Percentiles rank a stretch among this genome's conserved stretches.
Conservation (phyloP, 2,797 vertebrate genomes). For the Champsocephalus gunnari region DNA sequence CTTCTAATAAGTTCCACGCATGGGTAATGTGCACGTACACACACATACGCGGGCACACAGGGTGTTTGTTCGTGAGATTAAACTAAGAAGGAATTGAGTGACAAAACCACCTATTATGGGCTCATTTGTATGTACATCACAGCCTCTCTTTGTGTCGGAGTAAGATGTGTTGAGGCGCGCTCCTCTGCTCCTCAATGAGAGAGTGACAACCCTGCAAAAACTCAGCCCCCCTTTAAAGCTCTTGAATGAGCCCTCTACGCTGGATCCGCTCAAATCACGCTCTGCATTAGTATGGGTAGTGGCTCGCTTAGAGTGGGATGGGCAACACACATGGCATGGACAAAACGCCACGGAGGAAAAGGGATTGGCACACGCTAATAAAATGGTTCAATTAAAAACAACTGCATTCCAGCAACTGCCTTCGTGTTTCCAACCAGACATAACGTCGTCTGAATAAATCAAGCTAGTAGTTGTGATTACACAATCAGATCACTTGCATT, state of each 20-base stretch:
- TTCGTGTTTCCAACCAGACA: neutral
- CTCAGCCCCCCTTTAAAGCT: slow-evolving; percentile 26
- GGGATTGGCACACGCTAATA: slow-evolving; percentile 28
- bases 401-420: slow-evolving; percentile 22
- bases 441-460: slow-evolving; percentile 32
- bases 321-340: slow-evolving; percentile 36
- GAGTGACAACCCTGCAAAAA: slow-evolving; percentile 58
- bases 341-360: slow-evolving; percentile 13
- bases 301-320: slow-evolving; percentile 22
- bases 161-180: slow-evolving; percentile 74
- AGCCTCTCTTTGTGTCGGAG: slow-evolving; percentile 69
- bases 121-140: slow-evolving; percentile 85
- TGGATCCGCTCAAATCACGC: slow-evolving; percentile 48
- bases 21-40: slow-evolving; percentile 28
- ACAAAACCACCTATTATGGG: slow-evolving; percentile 78
- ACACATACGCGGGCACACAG: slow-evolving; percentile 36
- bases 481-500: slow-evolving; percentile 32
- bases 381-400: slow-evolving; percentile 58
- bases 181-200: slow-evolving; percentile 64
- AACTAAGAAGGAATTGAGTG: slow-evolving; percentile 68
- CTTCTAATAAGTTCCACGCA: slow-evolving; percentile 14
- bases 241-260: slow-evolving; percentile 57
- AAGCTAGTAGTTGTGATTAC: slow-evolving; percentile 14
- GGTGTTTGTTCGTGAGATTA: slow-evolving; percentile 73
- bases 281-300: slow-evolving; percentile 61